Evolutionary conservation across 2,888 invertebrate genomes (phyloP).

Genomic region (Pomacea canaliculata): DNA sequence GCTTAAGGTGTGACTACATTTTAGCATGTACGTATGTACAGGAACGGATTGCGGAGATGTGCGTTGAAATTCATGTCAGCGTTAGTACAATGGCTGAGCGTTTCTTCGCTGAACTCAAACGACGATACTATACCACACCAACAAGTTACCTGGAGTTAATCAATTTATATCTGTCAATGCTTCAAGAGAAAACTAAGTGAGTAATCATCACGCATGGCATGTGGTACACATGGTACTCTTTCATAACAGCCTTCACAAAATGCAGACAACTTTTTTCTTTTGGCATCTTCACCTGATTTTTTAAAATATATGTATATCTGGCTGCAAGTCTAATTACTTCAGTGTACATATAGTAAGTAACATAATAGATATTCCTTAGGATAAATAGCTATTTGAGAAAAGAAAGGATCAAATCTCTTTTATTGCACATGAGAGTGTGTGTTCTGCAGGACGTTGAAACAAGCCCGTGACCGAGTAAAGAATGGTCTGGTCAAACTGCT

Average conservation of each 20-base stretch:
- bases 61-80: slow-evolving; percentile 82
- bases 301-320: no score
- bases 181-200: slow-evolving; percentile 79
- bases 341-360: no score
- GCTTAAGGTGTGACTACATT: no score
- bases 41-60: slow-evolving; percentile 73
- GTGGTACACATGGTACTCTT: neutral
- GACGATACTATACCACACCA: slow-evolving; percentile 91
- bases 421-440: no score
- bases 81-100: slow-evolving; percentile 83
- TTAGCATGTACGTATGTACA: neutral
- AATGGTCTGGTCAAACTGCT: slow-evolving; percentile 78
- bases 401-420: no score
- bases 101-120: slow-evolving; percentile 84
- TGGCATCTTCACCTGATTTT: no score
- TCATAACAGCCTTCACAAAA: no score
- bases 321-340: no score
- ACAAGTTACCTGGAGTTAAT: slow-evolving; percentile 90
- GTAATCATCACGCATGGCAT: slow-evolving; percentile 65
- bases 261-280: no score
- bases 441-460: slow-evolving; percentile 59
- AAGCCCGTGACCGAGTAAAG: slow-evolving; percentile 66
- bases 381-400: no score
- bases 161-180: slow-evolving; percentile 81
- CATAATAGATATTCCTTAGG: no score